Conservation (phyloP, 2,797 vertebrate species). For the Pipistrellus pipistrellus region DNA sequence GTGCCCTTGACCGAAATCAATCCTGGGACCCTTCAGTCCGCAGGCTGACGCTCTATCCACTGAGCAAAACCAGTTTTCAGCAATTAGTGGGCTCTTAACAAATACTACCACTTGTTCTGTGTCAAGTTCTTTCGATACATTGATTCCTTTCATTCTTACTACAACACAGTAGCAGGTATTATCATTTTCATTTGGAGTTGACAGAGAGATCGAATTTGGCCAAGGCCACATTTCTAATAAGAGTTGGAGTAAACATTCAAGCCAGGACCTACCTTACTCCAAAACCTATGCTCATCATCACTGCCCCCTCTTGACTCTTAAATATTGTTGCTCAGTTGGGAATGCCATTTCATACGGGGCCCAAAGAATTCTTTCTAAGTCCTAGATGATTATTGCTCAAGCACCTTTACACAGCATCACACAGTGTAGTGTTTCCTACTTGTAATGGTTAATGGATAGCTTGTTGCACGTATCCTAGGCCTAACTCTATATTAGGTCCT, state of each 20-base stretch:
- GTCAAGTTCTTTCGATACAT: background rate
- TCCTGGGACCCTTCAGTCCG: too few species aligned
- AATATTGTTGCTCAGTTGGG: background rate
- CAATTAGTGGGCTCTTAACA: background rate
- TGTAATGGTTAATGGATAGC: background rate
- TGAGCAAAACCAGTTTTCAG: too few species aligned
- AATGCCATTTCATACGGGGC: background rate
- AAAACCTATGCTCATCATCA: conserved; percentile 29
- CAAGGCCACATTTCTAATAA: background rate
- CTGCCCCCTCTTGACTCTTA: background rate
- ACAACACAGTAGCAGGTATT: background rate
- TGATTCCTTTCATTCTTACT: background rate
- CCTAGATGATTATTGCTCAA: background rate
- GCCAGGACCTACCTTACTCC: background rate
- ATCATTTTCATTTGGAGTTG: background rate
- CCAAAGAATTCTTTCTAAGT: conserved; percentile 23
- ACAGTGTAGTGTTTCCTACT: background rate
- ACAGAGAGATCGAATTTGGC: background rate
- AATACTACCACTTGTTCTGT: background rate
- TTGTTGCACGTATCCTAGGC: background rate
- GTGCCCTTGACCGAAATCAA: too few species aligned
- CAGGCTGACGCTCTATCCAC: too few species aligned
- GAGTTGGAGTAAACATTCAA: background rate
- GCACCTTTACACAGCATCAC: background rate
- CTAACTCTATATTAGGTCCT: background rate